These are phyloP conservation scores for Avahi laniger DNA, from an alignment of 2,797 vertebrate genomes.

Conservation along the genomic window DNA sequence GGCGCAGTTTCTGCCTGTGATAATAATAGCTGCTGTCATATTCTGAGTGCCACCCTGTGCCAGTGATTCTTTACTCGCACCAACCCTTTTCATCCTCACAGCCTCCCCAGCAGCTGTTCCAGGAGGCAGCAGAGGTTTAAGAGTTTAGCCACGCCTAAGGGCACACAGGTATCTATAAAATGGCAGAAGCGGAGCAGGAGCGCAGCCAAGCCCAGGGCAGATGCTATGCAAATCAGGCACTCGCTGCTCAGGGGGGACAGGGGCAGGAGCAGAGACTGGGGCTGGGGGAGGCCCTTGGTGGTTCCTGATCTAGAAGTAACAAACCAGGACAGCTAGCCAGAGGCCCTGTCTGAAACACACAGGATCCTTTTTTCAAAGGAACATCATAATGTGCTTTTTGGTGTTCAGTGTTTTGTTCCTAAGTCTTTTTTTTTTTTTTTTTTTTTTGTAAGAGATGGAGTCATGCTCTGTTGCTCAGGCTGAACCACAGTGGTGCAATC, in stretches of 20 bases:
- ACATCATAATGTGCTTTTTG: background rate
- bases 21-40: background rate
- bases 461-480: background rate
- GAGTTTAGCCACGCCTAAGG: background rate
- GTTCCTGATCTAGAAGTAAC: background rate
- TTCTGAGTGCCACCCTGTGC: background rate
- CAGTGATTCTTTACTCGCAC: background rate
- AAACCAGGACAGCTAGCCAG: background rate
- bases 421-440: too few relatives aligned
- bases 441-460: background rate
- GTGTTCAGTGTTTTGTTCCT: background rate
- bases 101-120: background rate
- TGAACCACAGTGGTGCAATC: background rate
- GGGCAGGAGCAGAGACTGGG: background rate
- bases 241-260: fast-evolving
- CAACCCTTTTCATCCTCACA: background rate
- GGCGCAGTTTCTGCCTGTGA: background rate
- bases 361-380: background rate
- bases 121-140: background rate
- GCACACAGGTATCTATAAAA: background rate
- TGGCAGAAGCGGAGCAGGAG: background rate
- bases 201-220: background rate
- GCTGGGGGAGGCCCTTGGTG: background rate
- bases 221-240: fast-evolving
- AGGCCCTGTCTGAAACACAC: background rate